A percentile compares a stretch with the other conserved stretches of the same genome.
Conservation (phyloP, 64 coral and sea anemone genomes). For the Dendrophyllia cribrosa region DNA sequence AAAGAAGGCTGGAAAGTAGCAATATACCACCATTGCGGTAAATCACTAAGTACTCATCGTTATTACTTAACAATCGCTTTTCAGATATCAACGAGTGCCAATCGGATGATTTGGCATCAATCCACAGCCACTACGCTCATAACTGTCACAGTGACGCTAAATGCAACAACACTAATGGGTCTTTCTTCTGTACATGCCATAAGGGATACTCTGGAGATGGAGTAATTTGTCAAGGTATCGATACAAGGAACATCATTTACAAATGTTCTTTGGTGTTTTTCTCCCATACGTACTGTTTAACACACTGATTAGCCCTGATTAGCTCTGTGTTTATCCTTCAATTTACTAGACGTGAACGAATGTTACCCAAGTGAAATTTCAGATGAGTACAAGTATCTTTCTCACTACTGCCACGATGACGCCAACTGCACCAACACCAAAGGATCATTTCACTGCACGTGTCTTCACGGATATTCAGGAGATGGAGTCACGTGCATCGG, state of each 20-base stretch:
- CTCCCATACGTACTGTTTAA: no score
- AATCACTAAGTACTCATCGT: neutral
- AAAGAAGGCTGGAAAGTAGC: no score
- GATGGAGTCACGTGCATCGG: conserved; percentile 52
- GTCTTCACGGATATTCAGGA: conserved; percentile 65
- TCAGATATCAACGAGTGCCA: conserved; percentile 85
- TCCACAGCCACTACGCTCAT: conserved; percentile 51
- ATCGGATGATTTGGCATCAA: conserved; percentile 20
- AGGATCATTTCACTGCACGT: conserved; percentile 66
- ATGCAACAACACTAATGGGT: conserved; percentile 80
- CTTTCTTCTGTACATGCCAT: conserved; percentile 86
- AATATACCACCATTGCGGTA: no score
- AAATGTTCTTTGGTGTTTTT: neutral
- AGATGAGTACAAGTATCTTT: conserved; percentile 48
- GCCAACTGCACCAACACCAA: conserved; percentile 75
- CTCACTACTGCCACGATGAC: conserved; percentile 67
- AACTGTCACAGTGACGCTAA: conserved; percentile 84
- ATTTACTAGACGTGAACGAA: conserved; percentile 73
- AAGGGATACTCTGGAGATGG: conserved; percentile 85
- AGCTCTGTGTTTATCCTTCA: neutral
- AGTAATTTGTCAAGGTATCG: conserved; percentile 72
- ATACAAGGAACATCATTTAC: neutral
- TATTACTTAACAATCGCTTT: neutral
- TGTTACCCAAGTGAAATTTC: conserved; percentile 47
- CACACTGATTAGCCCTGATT: no score